Conservation (phyloP, 1,140 invertebrate species). For the Periplaneta americana region DNA sequence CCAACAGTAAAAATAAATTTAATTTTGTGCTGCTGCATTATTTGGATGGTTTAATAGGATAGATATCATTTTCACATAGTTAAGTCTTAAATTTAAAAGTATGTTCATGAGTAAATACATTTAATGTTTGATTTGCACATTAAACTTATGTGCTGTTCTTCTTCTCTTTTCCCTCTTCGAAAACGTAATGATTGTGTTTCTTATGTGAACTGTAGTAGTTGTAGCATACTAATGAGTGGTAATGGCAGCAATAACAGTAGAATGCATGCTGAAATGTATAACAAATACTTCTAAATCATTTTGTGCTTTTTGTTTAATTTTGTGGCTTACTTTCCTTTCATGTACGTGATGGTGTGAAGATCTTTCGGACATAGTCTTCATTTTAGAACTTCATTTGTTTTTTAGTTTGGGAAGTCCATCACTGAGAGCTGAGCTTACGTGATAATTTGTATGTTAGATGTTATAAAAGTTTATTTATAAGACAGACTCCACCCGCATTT, state of each 20-base stretch:
- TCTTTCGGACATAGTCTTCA: background rate
- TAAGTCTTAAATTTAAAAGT: too few species aligned
- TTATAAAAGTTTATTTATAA: too few species aligned
- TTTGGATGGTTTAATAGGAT: too few species aligned
- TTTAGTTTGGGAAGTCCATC: background rate
- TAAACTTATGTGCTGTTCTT: background rate
- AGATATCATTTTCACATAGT: too few species aligned
- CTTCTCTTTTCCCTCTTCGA: background rate
- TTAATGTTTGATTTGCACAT: background rate
- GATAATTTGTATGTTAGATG: background rate
- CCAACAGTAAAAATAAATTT: too few species aligned
- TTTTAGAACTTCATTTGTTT: background rate
- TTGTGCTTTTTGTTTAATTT: background rate
- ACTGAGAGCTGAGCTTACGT: background rate
- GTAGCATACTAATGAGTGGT: too few species aligned
- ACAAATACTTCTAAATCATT: background rate
- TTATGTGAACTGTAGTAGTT: too few species aligned
- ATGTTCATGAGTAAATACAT: background rate
- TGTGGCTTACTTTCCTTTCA: background rate
- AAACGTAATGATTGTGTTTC: too few species aligned
- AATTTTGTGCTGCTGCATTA: too few species aligned
- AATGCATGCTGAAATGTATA: background rate
- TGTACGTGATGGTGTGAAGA: background rate
- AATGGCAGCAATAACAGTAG: too few species aligned
- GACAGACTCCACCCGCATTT: too few species aligned